These are phyloP conservation scores for Ptychoptera albimana DNA, from an alignment of 2,888 invertebrate genomes.

Conservation along the genomic window DNA sequence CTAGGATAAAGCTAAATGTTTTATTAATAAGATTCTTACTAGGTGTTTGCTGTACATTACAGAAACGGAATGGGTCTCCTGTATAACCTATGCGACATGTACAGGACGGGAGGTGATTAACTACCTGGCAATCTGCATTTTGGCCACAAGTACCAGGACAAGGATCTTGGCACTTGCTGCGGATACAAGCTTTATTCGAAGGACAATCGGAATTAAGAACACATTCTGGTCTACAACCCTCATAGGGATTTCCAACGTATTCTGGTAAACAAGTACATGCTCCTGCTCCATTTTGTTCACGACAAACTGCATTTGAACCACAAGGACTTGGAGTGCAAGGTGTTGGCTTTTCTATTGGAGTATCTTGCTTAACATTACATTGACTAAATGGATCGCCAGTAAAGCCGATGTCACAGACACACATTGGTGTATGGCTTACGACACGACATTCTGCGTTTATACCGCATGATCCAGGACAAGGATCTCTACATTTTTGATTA, in stretches of 20 bases:
- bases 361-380: slow-evolving; percentile 28
- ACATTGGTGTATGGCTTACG: slow-evolving; percentile 40
- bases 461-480: slow-evolving; percentile 51
- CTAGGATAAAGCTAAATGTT: too few species aligned
- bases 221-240: slow-evolving; percentile 61
- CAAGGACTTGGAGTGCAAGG: slow-evolving; percentile 50
- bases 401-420: slow-evolving; percentile 41
- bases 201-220: slow-evolving; percentile 62
- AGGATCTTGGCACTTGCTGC: slow-evolving; percentile 61
- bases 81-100: slow-evolving; percentile 51
- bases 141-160: slow-evolving; percentile 63
- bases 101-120: slow-evolving; percentile 53
- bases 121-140: slow-evolving; percentile 53
- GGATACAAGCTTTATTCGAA: slow-evolving; percentile 50
- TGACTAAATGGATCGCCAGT: slow-evolving; percentile 48
- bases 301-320: slow-evolving; percentile 48
- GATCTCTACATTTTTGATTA: slow-evolving; percentile 53
- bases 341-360: slow-evolving; percentile 20
- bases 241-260: slow-evolving; percentile 51
- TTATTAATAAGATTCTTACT: slow-evolving; percentile 30
- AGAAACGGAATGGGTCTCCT: slow-evolving; percentile 62
- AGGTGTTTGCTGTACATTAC: slow-evolving; percentile 32
- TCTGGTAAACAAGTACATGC: slow-evolving; percentile 51
- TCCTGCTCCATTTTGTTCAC: slow-evolving; percentile 46
- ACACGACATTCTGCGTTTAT: slow-evolving; percentile 37